Percentiles rank a stretch among this genome's conserved stretches.
Evolutionary conservation across 2,888 invertebrate species (phyloP).

Genomic region (Acrobasis repandana): DNA sequence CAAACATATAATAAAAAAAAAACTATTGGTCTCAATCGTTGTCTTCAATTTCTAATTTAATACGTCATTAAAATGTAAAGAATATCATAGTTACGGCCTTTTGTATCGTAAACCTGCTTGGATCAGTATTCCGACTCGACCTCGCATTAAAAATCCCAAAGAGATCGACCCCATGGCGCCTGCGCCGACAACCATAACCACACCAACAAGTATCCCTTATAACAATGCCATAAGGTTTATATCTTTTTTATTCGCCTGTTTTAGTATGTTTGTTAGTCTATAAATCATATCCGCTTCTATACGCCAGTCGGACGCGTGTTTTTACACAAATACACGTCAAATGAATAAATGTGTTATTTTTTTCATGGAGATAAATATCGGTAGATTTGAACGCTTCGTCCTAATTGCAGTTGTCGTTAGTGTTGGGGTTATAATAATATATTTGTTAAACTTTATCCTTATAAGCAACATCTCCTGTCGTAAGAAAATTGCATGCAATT

Average conservation of each 20-base stretch:
- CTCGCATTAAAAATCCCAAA: slow-evolving; percentile 68
- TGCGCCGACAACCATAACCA: slow-evolving; percentile 43
- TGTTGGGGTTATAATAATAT: slow-evolving; percentile 28
- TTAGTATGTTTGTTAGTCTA: slow-evolving; percentile 40
- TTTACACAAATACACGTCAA: slow-evolving; percentile 71
- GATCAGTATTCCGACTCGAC: slow-evolving; percentile 66
- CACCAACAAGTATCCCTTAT: slow-evolving; percentile 35
- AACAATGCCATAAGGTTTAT: slow-evolving; percentile 36
- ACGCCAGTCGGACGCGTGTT: slow-evolving; percentile 68
- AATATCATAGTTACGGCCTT: slow-evolving; percentile 19
- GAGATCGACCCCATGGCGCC: slow-evolving; percentile 76
- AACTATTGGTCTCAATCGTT: not conserved
- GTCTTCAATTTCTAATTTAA: slow-evolving; percentile 17
- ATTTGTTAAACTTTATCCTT: slow-evolving; percentile 35
- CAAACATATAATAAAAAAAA: slow-evolving; percentile 1
- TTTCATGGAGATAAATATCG: slow-evolving; percentile 52
- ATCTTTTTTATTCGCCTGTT: slow-evolving; percentile 27
- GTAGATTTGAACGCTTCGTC: slow-evolving; percentile 46
- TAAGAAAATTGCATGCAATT: not conserved
- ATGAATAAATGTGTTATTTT: slow-evolving; percentile 56
- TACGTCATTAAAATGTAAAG: slow-evolving; percentile 18
- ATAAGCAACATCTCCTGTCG: not conserved
- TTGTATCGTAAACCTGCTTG: slow-evolving; percentile 18
- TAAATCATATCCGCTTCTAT: slow-evolving; percentile 76
- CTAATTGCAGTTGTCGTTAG: slow-evolving; percentile 55